phyloP scores from a whole-genome alignment of 2,113 vertebrate species.

The Xenopus laevis region DNA sequence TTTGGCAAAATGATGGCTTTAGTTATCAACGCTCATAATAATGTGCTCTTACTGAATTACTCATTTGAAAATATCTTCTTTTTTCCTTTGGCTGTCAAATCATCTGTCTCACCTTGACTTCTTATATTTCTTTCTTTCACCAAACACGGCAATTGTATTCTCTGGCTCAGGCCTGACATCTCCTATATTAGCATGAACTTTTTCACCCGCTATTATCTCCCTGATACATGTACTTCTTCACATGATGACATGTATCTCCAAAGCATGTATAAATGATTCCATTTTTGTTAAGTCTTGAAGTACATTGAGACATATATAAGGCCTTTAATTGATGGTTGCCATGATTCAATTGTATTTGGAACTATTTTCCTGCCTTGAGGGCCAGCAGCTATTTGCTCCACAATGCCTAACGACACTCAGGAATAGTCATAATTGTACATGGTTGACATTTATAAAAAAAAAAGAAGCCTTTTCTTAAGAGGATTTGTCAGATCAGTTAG shows the following conservation, averaged over 20 bases:
- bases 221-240: not conserved
- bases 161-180: not conserved
- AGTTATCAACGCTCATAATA: not conserved
- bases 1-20: not conserved
- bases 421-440: not conserved
- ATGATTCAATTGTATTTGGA: not conserved
- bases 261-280: not conserved
- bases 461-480: not conserved
- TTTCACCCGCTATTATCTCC: not conserved
- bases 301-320: not conserved
- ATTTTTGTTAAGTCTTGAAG: not conserved
- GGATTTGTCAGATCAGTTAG: not conserved
- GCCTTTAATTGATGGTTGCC: slow-evolving; percentile 3
- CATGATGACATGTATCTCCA: not conserved
- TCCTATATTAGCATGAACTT: not conserved
- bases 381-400: not conserved
- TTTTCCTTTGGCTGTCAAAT: not conserved
- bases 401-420: not conserved
- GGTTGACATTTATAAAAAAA: not conserved
- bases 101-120: not conserved
- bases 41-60: not conserved
- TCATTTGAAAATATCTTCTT: not conserved
- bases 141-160: not conserved
- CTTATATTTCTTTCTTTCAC: not conserved
- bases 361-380: not conserved